phyloP scores from a whole-genome alignment of 2,797 vertebrate genomes.

The Chaenodraco wilsoni region DNA sequence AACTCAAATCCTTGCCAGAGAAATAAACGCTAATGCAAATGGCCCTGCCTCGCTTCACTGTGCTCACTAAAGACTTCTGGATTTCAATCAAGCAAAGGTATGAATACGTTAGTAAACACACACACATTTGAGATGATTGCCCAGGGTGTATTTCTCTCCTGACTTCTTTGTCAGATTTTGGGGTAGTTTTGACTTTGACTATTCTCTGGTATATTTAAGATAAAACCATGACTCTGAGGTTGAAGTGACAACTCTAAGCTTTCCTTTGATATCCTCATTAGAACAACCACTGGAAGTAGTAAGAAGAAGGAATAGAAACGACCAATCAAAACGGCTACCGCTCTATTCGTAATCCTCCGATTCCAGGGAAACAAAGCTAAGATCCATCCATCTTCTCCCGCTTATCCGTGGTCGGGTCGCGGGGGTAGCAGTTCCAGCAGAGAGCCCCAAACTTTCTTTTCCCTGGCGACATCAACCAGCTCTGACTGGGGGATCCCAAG shows the following conservation, averaged over 20 bases:
- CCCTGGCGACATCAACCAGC: too few relatives aligned
- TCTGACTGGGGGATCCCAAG: too few relatives aligned
- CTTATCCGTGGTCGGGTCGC: too few relatives aligned
- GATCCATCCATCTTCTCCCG: too few relatives aligned
- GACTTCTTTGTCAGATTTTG: background rate
- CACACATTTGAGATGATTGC: background rate
- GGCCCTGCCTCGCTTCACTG: background rate
- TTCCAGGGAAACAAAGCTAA: background rate
- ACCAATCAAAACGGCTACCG: too few relatives aligned
- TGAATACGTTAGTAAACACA: background rate
- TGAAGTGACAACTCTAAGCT: background rate
- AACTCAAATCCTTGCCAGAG: background rate
- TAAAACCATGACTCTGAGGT: background rate
- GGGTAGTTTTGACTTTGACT: background rate
- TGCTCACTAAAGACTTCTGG: background rate
- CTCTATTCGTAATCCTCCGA: background rate
- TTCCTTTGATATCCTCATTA: background rate
- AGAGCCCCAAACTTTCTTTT: too few relatives aligned
- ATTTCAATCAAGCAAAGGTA: background rate
- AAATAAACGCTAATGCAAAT: background rate
- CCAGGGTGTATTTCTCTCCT: background rate
- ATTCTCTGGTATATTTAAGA: background rate
- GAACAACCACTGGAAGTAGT: background rate
- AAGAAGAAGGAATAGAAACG: too few relatives aligned
- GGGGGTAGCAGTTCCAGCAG: too few relatives aligned